phyloP scores from a whole-genome alignment of 2,113 vertebrate species.

The Mus spicilegus region DNA sequence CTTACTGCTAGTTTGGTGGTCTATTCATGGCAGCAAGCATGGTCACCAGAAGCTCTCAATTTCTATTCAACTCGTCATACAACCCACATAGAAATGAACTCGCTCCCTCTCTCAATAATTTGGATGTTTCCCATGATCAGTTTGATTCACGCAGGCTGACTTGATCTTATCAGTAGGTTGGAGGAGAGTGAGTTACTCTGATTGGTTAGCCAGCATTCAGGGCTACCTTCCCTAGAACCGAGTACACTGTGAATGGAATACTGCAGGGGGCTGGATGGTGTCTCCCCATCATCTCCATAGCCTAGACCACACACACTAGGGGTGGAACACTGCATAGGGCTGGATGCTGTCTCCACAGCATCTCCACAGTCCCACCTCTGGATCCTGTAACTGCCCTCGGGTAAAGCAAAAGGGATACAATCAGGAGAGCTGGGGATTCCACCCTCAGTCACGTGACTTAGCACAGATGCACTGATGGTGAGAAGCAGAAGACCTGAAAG shows the following conservation, averaged over 20 bases:
- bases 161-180: background rate
- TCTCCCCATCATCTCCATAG: background rate
- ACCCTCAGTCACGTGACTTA: background rate
- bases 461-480: background rate
- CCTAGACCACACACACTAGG: background rate
- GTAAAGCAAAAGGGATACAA: background rate
- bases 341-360: background rate
- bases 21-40: background rate
- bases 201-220: fast-evolving
- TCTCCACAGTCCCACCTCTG: background rate
- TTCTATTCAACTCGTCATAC: background rate
- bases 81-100: background rate
- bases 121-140: background rate
- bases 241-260: background rate
- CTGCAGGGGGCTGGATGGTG: background rate
- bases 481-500: background rate
- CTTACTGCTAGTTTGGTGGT: background rate
- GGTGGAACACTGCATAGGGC: background rate
- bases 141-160: background rate
- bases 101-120: background rate
- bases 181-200: background rate
- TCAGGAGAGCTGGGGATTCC: background rate
- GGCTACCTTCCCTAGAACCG: no score
- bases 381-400: background rate
- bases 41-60: background rate